Evolutionary conservation across 2,797 vertebrate genomes (phyloP), one percentile per base, ranked within the genome.

Genomic region (Molothrus aeneus): DNA sequence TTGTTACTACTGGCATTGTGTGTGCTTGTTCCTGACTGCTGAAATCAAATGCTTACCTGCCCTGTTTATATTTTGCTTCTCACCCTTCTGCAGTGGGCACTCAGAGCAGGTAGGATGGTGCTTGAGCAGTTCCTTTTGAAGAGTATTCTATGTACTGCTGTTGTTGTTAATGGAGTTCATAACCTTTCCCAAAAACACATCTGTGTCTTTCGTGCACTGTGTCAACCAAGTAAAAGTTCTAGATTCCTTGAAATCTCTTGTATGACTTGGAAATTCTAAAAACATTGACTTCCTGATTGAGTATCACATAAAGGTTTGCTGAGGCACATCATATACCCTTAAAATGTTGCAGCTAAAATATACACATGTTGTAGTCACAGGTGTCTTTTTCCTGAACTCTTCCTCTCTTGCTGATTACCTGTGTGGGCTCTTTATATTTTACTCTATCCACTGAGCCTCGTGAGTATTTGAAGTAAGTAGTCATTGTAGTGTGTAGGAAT

Each of bases 401-500:
- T 82, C 2, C 8, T 64, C 36, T 47, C 60, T 87, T 77, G 38
- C 45, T 88, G 57, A 43, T 93, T 45, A 71, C 38, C 57, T 77
- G 32, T 50, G 13, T 16, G 53, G 12, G 3, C 78, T 85, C 83
- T 91, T 73, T 17, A 0, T 91, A 34, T 93, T 92, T 85, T 82
- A 36, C 51, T 17, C 38, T 69, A 13, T 84, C 9, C 32, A 48
- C 24, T 32, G 71, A 80, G 57, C 42, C 68, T 51, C 34, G 60
- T 47, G 56, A 71, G 57, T 50, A 25, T 81, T 86, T 86, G 74
- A 86, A 66, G 34, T 73, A 85, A 86, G 50, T n/a, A 90, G 43
- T 38, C 25, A 53, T 34, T 88, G 73, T 77, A 34, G 71, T 42
- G 71, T 80, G 70, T 61, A 80, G 93, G 83, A 93, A 95, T 95